Percentiles rank a stretch among this genome's conserved stretches.
These are phyloP conservation scores for Helobdella robusta DNA, from an alignment of 2,888 invertebrate genomes.

Conservation along the genomic window DNA sequence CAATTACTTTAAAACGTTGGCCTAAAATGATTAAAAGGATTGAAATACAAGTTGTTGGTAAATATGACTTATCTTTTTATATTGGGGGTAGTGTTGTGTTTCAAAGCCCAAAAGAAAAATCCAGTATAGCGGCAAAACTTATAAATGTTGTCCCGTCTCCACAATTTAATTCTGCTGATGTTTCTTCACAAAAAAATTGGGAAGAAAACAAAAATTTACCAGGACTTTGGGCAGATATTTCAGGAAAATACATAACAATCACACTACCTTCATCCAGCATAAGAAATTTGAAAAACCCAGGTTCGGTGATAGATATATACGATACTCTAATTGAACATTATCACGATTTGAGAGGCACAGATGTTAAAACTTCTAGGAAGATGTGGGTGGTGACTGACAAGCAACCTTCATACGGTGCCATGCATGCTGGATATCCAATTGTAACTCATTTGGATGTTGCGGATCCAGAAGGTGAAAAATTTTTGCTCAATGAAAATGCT, in stretches of 20 bases:
- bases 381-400: constrained; percentile 34
- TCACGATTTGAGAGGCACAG: constrained; percentile 32
- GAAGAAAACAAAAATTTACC: constrained; percentile 23
- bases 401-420: constrained; percentile 34
- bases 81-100: constrained; percentile 32
- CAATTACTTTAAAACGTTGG: constrained; percentile 25
- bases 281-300: constrained; percentile 30
- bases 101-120: constrained; percentile 10
- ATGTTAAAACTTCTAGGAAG: constrained; percentile 9
- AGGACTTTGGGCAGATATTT: constrained; percentile 37
- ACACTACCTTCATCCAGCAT: constrained; percentile 34
- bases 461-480: constrained; percentile 22
- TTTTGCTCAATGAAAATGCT: constrained; percentile 29
- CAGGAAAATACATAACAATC: constrained; percentile 33
- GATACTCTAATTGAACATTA: constrained; percentile 32
- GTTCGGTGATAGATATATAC: constrained; percentile 30
- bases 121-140: constrained; percentile 9
- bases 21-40: constrained; percentile 22
- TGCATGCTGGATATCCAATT: constrained; percentile 38
- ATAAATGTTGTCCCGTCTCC: constrained; percentile 29
- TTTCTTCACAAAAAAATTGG: constrained; percentile 25
- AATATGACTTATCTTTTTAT: constrained; percentile 10
- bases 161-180: constrained; percentile 22
- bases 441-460: constrained; percentile 35
- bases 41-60: background rate